Evolutionary conservation across 2,888 invertebrate genomes (phyloP), one percentile per base, ranked within the genome.

Genomic region (Daptonema setosum): DNA sequence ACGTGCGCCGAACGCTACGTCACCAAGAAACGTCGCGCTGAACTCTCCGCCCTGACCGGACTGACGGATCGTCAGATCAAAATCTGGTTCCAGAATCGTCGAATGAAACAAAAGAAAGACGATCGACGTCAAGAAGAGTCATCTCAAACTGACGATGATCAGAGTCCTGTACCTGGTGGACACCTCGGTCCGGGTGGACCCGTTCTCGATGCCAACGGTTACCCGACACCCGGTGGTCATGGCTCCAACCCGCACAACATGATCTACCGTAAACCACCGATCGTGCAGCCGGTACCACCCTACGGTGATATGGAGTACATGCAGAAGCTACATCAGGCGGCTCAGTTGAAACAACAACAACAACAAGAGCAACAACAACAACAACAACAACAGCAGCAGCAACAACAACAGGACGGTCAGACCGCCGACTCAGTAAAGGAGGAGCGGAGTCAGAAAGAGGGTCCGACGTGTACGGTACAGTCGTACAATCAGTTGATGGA

Each of bases 31-130:
- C 93, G 93, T 75, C 81, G 93, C 63, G 93, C 91, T 91, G 95
- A 95, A 75, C 78, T 95, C 70, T 91, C 93, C 70, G 81, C 93
- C 65, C 91, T 88, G 75, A 78, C 95, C 63, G 90, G 91, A 75
- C 79, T 95, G 65, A 88, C 90, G 61, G 95, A 95, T 77, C 80
- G 95, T 64, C 93, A 91, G 77, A 84, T 91, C 66, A 90, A 90
- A 76, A 95, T 95, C 73, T 95, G 95, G 95, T 95, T 95, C 77
- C 95, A 95, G 78, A 95, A 95, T 75, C 80, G 95, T 66, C 81
- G 95, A 66, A 95, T 95, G 95, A 95, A 95, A 78, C 87, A 90
- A 74, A 95, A 95, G 79, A 95, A 93, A 78, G 87, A 87, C 73
- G 85, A 54, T 20, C 24, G 28, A 20, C 35, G 47, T 2, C 26